These are phyloP conservation scores for Solenopsis invicta DNA, from an alignment of 1,140 invertebrate species.

Conservation along the genomic window DNA sequence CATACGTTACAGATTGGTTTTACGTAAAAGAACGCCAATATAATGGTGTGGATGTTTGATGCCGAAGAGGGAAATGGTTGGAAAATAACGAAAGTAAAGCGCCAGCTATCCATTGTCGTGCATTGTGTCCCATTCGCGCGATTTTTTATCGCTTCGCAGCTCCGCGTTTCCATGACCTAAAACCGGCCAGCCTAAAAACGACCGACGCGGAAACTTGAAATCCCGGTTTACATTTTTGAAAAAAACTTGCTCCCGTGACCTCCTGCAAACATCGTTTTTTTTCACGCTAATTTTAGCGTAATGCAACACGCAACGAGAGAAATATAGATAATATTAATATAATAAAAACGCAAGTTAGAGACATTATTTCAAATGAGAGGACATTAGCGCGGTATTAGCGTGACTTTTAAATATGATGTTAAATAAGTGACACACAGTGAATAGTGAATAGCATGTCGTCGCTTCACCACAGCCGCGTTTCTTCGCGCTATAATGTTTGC, in stretches of 20 bases:
- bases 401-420: constrained; percentile 42
- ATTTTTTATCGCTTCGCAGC: constrained; percentile 67
- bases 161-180: constrained; percentile 70
- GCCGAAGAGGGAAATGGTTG: constrained; percentile 72
- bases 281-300: constrained; percentile 5
- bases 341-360: constrained; percentile 7
- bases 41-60: constrained; percentile 73
- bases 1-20: constrained; percentile 75
- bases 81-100: constrained; percentile 78
- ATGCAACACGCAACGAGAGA: neutral
- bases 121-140: constrained; percentile 63
- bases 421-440: constrained; percentile 20
- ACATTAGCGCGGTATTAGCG: constrained; percentile 7
- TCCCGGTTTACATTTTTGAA: constrained; percentile 21
- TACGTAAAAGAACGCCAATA: constrained; percentile 70
- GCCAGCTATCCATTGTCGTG: constrained; percentile 65
- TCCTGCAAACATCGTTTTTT: neutral
- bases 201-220: constrained; percentile 21
- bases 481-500: constrained; percentile 69
- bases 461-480: constrained; percentile 35
- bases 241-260: constrained; percentile 1
- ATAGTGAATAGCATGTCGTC: constrained; percentile 37
- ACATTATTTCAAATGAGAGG: constrained; percentile 11
- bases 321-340: neutral
- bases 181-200: constrained; percentile 36